A percentile compares a stretch with the other conserved stretches of the same genome.
phyloP scores from a whole-genome alignment of 2,888 invertebrate species.

The Phorcus lineatus region DNA sequence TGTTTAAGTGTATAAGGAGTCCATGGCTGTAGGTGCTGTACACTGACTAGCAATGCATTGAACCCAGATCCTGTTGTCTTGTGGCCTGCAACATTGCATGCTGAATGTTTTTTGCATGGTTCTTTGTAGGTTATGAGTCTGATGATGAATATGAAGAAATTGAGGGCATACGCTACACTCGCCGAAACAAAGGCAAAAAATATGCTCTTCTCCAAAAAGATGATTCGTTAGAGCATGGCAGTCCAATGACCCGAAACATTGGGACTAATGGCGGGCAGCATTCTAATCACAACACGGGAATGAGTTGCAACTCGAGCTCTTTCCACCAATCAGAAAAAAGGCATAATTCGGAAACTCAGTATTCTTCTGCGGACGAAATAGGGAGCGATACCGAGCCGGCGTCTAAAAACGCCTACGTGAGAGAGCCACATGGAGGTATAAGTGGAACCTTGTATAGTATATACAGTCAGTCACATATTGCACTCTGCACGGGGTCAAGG shows the following conservation, averaged over 20 bases:
- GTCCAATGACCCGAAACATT: constrained; percentile 31
- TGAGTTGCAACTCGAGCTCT: constrained; percentile 16
- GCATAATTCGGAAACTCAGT: constrained; percentile 54
- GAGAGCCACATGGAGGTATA: constrained; percentile 77
- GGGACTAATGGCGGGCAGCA: constrained; percentile 21
- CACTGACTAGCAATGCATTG: constrained; percentile 3
- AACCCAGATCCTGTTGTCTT: not conserved
- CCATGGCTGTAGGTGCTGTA: not conserved
- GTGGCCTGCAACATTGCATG: constrained; percentile 32
- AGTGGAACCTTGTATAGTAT: constrained; percentile 3
- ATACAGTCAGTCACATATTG: too few species aligned
- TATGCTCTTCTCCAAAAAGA: constrained; percentile 68
- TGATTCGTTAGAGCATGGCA: constrained; percentile 60
- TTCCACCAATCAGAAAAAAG: constrained; percentile 38
- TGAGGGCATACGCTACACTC: constrained; percentile 60
- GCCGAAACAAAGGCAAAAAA: constrained; percentile 68
- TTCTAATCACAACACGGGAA: not conserved
- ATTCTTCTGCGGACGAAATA: constrained; percentile 62
- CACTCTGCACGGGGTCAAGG: too few species aligned
- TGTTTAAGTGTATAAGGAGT: not conserved
- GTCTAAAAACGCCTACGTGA: constrained; percentile 70
- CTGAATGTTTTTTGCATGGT: constrained; percentile 52
- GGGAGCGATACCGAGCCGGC: constrained; percentile 65
- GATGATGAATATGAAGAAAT: constrained; percentile 70
- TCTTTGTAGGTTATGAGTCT: constrained; percentile 71